These are phyloP conservation scores for Caenorhabditis sp. DNA, from an alignment of 2,888 invertebrate genomes.

Conservation along the genomic window DNA sequence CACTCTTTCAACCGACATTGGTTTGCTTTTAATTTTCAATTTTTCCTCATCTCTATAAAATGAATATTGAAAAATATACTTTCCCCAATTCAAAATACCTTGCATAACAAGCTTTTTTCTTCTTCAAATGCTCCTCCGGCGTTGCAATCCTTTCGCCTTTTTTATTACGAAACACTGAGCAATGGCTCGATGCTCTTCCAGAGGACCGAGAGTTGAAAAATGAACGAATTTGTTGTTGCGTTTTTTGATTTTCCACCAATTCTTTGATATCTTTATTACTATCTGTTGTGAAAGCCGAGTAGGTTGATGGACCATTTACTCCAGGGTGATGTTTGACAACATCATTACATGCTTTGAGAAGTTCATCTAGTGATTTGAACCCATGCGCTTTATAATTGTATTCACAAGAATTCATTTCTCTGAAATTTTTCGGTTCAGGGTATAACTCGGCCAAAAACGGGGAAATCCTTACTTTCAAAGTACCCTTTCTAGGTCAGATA, in stretches of 20 bases:
- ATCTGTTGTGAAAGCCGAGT: slow-evolving; percentile 17
- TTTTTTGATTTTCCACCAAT: slow-evolving; percentile 19
- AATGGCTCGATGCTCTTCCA: background rate
- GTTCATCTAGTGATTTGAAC: slow-evolving; percentile 19
- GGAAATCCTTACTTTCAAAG: too few relatives aligned
- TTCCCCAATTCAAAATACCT: too few relatives aligned
- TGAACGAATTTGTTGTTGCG: background rate
- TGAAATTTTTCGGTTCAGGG: too few relatives aligned
- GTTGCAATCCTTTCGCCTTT: background rate
- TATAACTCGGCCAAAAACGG: too few relatives aligned
- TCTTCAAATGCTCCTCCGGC: background rate
- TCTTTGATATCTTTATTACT: slow-evolving; percentile 26
- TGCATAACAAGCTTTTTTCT: background rate
- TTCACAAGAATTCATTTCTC: slow-evolving; percentile 12
- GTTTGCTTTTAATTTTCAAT: background rate
- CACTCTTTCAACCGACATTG: background rate
- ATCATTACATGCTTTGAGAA: slow-evolving; percentile 20
- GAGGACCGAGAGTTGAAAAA: background rate
- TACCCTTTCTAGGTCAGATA: too few relatives aligned
- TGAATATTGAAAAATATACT: too few relatives aligned
- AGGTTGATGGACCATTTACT: slow-evolving; percentile 5
- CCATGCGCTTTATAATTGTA: slow-evolving; percentile 13
- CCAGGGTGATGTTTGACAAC: slow-evolving; percentile 1
- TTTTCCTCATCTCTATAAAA: background rate
- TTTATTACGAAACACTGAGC: background rate